phyloP scores from a whole-genome alignment of 2,888 invertebrate species.

The Hermaeophaga mercurialis region DNA sequence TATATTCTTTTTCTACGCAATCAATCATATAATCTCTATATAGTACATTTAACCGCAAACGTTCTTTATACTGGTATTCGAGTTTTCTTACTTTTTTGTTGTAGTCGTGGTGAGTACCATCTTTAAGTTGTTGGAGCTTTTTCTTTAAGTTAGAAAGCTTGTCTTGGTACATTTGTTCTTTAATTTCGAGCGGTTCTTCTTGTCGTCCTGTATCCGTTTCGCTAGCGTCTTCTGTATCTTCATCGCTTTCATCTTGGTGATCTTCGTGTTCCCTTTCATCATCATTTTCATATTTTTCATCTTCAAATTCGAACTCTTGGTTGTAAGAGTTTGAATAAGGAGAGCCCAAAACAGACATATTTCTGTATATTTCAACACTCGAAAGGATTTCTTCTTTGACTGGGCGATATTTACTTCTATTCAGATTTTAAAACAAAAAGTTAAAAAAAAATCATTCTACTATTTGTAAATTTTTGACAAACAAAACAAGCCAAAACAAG shows the following conservation, averaged over 20 bases:
- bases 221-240: constrained; percentile 95
- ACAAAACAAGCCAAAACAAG: background rate
- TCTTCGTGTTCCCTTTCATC: constrained; percentile 72
- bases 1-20: constrained; percentile 85
- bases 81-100: constrained; percentile 79
- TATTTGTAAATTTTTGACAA: background rate
- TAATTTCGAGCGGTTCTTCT: constrained; percentile 82
- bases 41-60: constrained; percentile 76
- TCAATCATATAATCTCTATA: constrained; percentile 81
- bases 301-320: constrained; percentile 73
- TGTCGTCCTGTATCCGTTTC: constrained; percentile 87
- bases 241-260: constrained; percentile 63
- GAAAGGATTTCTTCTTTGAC: background rate
- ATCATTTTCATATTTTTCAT: constrained; percentile 74
- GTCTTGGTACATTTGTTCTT: constrained; percentile 90
- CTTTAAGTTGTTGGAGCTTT: constrained; percentile 86
- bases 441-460: background rate
- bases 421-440: background rate
- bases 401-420: background rate
- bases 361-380: background rate
- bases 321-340: constrained; percentile 68
- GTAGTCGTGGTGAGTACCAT: constrained; percentile 77
- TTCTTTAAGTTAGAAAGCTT: constrained; percentile 87
- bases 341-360: constrained; percentile 71
- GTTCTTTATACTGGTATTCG: constrained; percentile 81